Conservation (phyloP, 92 coral and sea anemone genomes). For the Umimayanthus chanpuru region DNA sequence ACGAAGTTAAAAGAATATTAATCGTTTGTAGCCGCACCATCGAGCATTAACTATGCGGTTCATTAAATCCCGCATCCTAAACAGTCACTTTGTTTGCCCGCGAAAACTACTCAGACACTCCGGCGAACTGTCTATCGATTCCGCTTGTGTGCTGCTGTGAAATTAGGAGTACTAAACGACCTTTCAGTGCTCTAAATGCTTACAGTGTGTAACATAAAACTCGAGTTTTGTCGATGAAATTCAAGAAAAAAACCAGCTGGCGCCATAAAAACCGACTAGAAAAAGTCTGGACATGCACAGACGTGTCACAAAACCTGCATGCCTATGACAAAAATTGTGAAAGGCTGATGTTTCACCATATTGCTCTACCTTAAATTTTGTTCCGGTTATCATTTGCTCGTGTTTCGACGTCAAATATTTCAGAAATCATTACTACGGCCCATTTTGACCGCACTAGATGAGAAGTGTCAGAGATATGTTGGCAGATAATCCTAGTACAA, state of each 20-base stretch:
- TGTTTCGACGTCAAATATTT: conserved; percentile 2
- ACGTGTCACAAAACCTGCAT: conserved; percentile 34
- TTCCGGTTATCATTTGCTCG: background rate
- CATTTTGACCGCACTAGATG: conserved; percentile 30
- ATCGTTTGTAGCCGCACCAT: conserved; percentile 14
- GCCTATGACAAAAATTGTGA: conserved; percentile 28
- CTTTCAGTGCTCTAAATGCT: conserved; percentile 41
- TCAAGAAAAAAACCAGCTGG: conserved; percentile 27
- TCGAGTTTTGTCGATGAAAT: conserved; percentile 29
- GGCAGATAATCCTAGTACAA: background rate
- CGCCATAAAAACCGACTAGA: background rate
- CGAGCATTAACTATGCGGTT: conserved; percentile 12
- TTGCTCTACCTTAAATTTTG: conserved; percentile 21
- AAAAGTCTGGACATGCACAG: conserved; percentile 39
- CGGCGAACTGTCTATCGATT: conserved; percentile 27
- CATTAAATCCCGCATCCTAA: conserved; percentile 32
- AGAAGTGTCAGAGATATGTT: conserved; percentile 1
- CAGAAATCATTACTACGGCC: conserved; percentile 6
- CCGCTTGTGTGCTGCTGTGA: conserved; percentile 45
- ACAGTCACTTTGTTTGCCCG: conserved; percentile 42
- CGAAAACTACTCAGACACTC: conserved; percentile 26
- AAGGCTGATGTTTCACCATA: background rate
- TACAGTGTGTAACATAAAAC: conserved; percentile 35
- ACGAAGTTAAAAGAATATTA: conserved; percentile 13
- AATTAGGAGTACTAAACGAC: conserved; percentile 38